These are phyloP conservation scores for Pantherophis guttatus DNA, from an alignment of 2,113 vertebrate species.

Conservation along the genomic window DNA sequence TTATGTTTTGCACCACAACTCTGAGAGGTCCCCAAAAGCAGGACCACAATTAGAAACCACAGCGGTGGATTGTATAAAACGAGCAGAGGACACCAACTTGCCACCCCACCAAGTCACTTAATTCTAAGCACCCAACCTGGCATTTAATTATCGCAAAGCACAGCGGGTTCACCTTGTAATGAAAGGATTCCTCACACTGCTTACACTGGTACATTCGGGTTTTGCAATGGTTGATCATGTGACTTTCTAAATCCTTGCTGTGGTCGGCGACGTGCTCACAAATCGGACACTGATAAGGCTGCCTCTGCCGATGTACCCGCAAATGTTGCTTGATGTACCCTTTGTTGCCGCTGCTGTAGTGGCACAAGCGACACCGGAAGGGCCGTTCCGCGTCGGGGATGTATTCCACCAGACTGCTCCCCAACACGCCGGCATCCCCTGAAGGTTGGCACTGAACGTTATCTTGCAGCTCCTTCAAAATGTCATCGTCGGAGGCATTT, in stretches of 20 bases:
- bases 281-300: conserved; percentile 96
- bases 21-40: not conserved
- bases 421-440: conserved; percentile 40
- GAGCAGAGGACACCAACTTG: not conserved
- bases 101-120: not conserved
- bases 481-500: conserved; percentile 92
- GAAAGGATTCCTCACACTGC: conserved; percentile 84
- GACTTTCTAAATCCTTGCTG: conserved; percentile 88
- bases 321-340: conserved; percentile 97
- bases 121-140: not conserved
- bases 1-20: not conserved
- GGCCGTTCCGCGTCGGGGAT: conserved; percentile 81
- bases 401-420: conserved; percentile 82
- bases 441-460: conserved; percentile 84
- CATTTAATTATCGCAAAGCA: not conserved
- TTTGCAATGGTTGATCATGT: conserved; percentile 97
- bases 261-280: conserved; percentile 88
- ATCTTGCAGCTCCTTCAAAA: conserved; percentile 91
- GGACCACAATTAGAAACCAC: not conserved
- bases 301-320: conserved; percentile 87
- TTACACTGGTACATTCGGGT: conserved; percentile 89
- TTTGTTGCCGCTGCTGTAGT: conserved; percentile 91
- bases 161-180: conserved; percentile 84
- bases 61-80: not conserved
- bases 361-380: conserved; percentile 90